Evolutionary conservation across 2,888 invertebrate genomes (phyloP).

Genomic region (Drosophila cognata): DNA sequence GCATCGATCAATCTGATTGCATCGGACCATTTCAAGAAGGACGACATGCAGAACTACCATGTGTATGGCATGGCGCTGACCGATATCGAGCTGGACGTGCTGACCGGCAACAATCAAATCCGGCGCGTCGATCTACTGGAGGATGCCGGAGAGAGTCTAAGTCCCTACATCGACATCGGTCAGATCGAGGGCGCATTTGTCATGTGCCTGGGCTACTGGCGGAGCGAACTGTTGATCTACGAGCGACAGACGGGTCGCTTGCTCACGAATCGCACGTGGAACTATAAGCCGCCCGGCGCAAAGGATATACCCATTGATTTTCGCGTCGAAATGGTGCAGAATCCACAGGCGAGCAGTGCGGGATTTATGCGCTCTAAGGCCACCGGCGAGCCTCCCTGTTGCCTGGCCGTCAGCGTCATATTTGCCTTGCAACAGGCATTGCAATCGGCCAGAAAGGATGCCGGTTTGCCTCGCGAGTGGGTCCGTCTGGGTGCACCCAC

Average conservation of each 20-base stretch:
- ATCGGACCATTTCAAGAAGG: slow-evolving; percentile 86
- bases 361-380: slow-evolving; percentile 92
- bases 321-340: slow-evolving; percentile 89
- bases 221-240: slow-evolving; percentile 89
- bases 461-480: slow-evolving; percentile 85
- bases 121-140: slow-evolving; percentile 90
- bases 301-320: slow-evolving; percentile 93
- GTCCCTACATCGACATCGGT: slow-evolving; percentile 90
- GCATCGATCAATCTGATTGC: slow-evolving; percentile 87
- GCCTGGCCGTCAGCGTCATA: slow-evolving; percentile 86
- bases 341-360: slow-evolving; percentile 86
- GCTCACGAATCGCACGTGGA: slow-evolving; percentile 92
- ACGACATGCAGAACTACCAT: slow-evolving; percentile 87
- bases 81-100: slow-evolving; percentile 91
- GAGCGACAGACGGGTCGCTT: slow-evolving; percentile 88
- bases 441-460: slow-evolving; percentile 88
- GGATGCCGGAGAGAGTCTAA: slow-evolving; percentile 90
- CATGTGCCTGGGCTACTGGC: slow-evolving; percentile 92
- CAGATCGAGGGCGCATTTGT: slow-evolving; percentile 93
- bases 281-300: slow-evolving; percentile 90
- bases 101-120: slow-evolving; percentile 91
- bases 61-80: slow-evolving; percentile 88
- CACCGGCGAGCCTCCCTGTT: slow-evolving; percentile 88
- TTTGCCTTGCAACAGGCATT: slow-evolving; percentile 90
- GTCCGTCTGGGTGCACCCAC: slow-evolving; percentile 82